Evolutionary conservation across 1,140 invertebrate species (phyloP).

Genomic region (Armadillidium nasatum): DNA sequence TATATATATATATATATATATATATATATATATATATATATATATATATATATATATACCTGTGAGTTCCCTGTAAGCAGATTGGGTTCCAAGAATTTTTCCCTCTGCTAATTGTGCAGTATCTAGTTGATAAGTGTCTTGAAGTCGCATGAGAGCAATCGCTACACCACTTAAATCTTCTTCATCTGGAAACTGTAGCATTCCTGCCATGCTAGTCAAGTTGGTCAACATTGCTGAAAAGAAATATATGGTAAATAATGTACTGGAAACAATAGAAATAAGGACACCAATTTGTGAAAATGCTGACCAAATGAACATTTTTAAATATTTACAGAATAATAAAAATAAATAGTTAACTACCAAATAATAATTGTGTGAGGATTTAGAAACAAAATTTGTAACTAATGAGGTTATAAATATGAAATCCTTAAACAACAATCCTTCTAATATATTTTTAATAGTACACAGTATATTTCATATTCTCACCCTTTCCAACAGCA

Average conservation of each 20-base stretch:
- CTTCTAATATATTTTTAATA: neutral
- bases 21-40: too few relatives aligned
- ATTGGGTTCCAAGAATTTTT: slow-evolving; percentile 76
- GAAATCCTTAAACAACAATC: too few relatives aligned
- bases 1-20: too few relatives aligned
- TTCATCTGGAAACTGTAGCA: slow-evolving; percentile 59
- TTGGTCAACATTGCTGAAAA: slow-evolving; percentile 36
- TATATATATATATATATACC: slow-evolving; percentile 53
- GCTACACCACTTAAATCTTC: slow-evolving; percentile 93
- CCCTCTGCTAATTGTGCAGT: slow-evolving; percentile 84
- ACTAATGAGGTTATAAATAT: too few relatives aligned
- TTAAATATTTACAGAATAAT: too few relatives aligned
- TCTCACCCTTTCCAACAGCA: slow-evolving; percentile 53
- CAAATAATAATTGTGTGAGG: too few relatives aligned
- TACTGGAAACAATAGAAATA: neutral
- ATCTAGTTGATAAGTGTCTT: slow-evolving; percentile 92
- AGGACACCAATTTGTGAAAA: too few relatives aligned
- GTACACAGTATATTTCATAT: neutral
- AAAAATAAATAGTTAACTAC: too few relatives aligned
- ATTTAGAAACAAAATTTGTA: too few relatives aligned
- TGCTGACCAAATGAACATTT: too few relatives aligned
- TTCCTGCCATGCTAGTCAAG: slow-evolving; percentile 31
- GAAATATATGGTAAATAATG: neutral
- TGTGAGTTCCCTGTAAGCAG: slow-evolving; percentile 57
- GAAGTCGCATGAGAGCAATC: slow-evolving; percentile 86